Evolutionary conservation across 2,888 invertebrate species (phyloP), one percentile per base, ranked within the genome.

Genomic region (Ctenicera cuprea): DNA sequence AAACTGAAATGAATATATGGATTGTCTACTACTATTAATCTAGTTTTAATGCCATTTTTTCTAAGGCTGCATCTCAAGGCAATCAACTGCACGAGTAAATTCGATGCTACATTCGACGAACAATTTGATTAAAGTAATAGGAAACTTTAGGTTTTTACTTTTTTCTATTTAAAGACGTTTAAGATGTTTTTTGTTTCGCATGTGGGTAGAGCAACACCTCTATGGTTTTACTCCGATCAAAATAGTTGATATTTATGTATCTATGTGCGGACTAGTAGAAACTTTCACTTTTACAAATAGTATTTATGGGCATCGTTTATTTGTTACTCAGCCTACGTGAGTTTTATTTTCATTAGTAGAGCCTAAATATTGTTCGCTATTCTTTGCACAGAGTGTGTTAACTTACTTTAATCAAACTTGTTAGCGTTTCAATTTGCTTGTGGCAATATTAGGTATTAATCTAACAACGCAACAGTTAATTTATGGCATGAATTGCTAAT

Each of bases 21-120:
- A 7, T 30, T 48, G 57, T 45, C 48, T 68, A 30, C 48, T 22
- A 52, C 62, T 61, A 41, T 62, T 61, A 68, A 68, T 68, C 61
- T 68, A 45, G 30, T 41, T 66, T 45, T 68, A 68, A 61, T 61
- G 61, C 20, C 45, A 68, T 64, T 64, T 64, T 61, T 64, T 50
- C 14, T 33, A 33, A 48, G 64, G 64, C 30, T 50, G 48, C 16
- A 45, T 48, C 45, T 64, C 64, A 64, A 64, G 64, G 64, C 18
- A 64, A 50, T 37, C 64, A 37, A 61, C 61, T 41, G 12, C 22
- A 26, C 41, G 11, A 30, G 63, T 45, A n/a, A 45, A 5, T 63
- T 26, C 63, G 63, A 63, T 48, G 63, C 33, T 63, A 14, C 26
- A 26, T 63, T 45, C 5, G 45, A 33, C 45, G 30, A 63, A 30